Conservation (phyloP, 2,797 vertebrate species). For the Erithacus rubecula region DNA sequence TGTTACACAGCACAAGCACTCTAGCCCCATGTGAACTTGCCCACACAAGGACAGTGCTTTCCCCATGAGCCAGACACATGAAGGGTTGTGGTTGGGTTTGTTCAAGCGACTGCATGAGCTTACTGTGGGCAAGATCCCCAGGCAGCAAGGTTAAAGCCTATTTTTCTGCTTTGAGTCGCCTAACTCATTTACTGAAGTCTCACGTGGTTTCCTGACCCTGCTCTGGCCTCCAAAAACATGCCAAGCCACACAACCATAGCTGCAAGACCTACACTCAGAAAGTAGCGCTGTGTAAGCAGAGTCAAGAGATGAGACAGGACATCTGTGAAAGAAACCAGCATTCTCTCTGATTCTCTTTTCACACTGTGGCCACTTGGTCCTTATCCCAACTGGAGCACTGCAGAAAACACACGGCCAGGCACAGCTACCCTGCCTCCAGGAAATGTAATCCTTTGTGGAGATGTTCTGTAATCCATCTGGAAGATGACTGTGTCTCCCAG, state of each 20-base stretch:
- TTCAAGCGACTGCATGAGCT: slow-evolving; percentile 12
- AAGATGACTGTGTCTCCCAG: slow-evolving; percentile 17
- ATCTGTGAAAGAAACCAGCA: slow-evolving; percentile 32
- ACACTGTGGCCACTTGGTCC: background rate
- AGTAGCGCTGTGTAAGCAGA: slow-evolving; percentile 45
- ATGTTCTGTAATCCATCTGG: slow-evolving; percentile 26
- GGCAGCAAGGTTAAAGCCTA: background rate
- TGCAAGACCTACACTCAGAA: background rate
- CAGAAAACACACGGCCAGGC: background rate
- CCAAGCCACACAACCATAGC: slow-evolving; percentile 58
- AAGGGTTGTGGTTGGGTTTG: background rate
- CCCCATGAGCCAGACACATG: background rate
- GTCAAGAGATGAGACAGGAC: slow-evolving; percentile 43
- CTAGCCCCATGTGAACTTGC: background rate
- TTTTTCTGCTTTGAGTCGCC: background rate
- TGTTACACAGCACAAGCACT: background rate
- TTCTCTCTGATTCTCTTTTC: background rate
- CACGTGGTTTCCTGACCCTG: slow-evolving; percentile 31
- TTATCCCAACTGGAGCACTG: slow-evolving; percentile 1
- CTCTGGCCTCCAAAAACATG: slow-evolving; percentile 28
- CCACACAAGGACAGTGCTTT: background rate
- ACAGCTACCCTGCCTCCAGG: background rate
- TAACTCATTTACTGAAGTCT: slow-evolving; percentile 12
- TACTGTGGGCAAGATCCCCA: background rate
- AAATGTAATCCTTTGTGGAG: slow-evolving; percentile 37